phyloP scores from a whole-genome alignment of 2,888 invertebrate species.

The Drosophila borealis region DNA sequence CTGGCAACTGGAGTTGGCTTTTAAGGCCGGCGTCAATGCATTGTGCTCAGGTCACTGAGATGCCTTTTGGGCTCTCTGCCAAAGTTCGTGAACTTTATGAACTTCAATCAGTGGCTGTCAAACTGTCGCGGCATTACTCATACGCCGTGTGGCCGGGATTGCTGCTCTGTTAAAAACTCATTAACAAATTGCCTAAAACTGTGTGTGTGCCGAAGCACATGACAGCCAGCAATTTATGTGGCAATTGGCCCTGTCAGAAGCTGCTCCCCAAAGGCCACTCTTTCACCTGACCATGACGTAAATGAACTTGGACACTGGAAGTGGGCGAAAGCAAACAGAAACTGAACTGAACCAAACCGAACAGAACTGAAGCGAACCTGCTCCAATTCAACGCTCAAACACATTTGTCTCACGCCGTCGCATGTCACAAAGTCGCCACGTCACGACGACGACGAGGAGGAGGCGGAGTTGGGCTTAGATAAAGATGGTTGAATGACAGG shows the following conservation, averaged over 20 bases:
- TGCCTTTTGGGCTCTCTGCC: conserved; percentile 58
- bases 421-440: conserved; percentile 73
- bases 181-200: conserved; percentile 73
- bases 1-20: conserved; percentile 12
- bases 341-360: conserved; percentile 8
- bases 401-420: conserved; percentile 56
- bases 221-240: conserved; percentile 63
- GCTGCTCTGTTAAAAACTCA: conserved; percentile 57
- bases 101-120: conserved; percentile 56
- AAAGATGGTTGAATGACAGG: conserved; percentile 19
- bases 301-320: conserved; percentile 50
- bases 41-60: conserved; percentile 68
- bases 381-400: conserved; percentile 8
- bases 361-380: not conserved
- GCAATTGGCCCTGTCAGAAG: conserved; percentile 61
- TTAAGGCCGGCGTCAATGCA: conserved; percentile 71
- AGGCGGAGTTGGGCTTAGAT: conserved; percentile 4
- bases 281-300: conserved; percentile 72
- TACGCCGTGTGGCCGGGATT: conserved; percentile 8
- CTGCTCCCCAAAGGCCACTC: conserved; percentile 46
- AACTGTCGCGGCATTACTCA: conserved; percentile 40
- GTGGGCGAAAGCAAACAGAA: conserved; percentile 24
- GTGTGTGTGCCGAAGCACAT: conserved; percentile 34
- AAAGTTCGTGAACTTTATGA: conserved; percentile 74
- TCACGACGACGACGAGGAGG: conserved; percentile 54